These are phyloP conservation scores for Sarcophaga peregrina DNA, from an alignment of 1,140 invertebrate species.

Conservation along the genomic window DNA sequence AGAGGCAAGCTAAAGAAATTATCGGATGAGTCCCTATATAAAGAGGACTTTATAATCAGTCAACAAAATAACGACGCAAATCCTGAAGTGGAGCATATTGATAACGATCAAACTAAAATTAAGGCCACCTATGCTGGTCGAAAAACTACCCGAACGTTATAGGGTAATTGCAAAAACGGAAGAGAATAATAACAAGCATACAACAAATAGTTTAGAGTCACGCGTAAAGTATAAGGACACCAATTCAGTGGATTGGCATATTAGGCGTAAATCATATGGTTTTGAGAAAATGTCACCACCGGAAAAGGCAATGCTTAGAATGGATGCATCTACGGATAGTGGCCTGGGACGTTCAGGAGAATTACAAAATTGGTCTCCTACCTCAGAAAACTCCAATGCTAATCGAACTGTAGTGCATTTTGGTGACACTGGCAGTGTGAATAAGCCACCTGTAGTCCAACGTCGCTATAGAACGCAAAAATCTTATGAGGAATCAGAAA, in stretches of 20 bases:
- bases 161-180: neutral
- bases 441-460: neutral
- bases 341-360: conserved; percentile 77
- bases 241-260: conserved; percentile 73
- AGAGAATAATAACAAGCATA: conserved; percentile 50
- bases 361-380: conserved; percentile 69
- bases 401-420: conserved; percentile 42
- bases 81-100: conserved; percentile 48
- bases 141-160: neutral
- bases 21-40: conserved; percentile 64
- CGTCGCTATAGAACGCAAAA: neutral
- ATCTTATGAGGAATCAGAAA: conserved; percentile 23
- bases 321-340: conserved; percentile 78
- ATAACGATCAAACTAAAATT: conserved; percentile 20
- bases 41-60: conserved; percentile 58
- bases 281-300: conserved; percentile 75
- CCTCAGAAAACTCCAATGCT: conserved; percentile 42
- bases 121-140: neutral
- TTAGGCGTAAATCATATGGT: conserved; percentile 77
- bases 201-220: conserved; percentile 71
- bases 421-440: neutral
- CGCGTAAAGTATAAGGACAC: conserved; percentile 67
- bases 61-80: conserved; percentile 49
- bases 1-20: conserved; percentile 69
- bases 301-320: conserved; percentile 67